These are phyloP conservation scores for Lucifuga dentata DNA, from an alignment of 2,113 vertebrate genomes.

Conservation along the genomic window DNA sequence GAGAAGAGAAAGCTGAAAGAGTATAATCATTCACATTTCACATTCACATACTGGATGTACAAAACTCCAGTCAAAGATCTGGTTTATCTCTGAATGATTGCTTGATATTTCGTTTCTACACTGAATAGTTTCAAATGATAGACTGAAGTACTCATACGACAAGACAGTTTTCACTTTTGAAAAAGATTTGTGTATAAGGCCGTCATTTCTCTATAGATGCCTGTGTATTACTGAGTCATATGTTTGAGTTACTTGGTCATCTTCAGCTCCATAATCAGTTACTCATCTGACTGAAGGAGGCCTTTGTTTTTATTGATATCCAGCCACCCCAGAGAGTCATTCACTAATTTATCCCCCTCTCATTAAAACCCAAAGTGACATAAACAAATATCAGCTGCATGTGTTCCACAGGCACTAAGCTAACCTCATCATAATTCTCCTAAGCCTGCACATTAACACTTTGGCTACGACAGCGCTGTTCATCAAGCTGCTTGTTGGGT, in stretches of 20 bases:
- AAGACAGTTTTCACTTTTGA: not conserved
- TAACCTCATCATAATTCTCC: conserved; percentile 76
- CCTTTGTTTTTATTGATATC: conserved; percentile 47
- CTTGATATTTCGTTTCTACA: no score
- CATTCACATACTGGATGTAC: no score
- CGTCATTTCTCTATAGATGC: conserved; percentile 8
- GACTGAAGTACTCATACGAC: not conserved
- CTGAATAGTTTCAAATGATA: not conserved
- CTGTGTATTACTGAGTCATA: conserved; percentile 13
- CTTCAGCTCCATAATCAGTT: conserved; percentile 32
- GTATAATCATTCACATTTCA: no score
- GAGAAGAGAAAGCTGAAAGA: not conserved
- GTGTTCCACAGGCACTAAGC: conserved; percentile 38
- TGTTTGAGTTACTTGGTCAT: conserved; percentile 3
- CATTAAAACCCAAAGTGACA: conserved; percentile 70
- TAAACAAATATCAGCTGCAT: conserved; percentile 60
- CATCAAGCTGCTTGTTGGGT: conserved; percentile 60
- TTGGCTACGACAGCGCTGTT: conserved; percentile 61
- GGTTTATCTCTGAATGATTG: no score
- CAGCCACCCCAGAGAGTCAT: conserved; percentile 22
- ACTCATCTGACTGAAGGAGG: conserved; percentile 7
- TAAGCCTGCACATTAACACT: conserved; percentile 65
- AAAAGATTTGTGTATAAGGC: not conserved
- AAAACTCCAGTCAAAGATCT: no score
- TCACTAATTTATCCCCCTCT: conserved; percentile 35